phyloP scores from a whole-genome alignment of 2,797 vertebrate species.

The Leptoclinus maculatus region DNA sequence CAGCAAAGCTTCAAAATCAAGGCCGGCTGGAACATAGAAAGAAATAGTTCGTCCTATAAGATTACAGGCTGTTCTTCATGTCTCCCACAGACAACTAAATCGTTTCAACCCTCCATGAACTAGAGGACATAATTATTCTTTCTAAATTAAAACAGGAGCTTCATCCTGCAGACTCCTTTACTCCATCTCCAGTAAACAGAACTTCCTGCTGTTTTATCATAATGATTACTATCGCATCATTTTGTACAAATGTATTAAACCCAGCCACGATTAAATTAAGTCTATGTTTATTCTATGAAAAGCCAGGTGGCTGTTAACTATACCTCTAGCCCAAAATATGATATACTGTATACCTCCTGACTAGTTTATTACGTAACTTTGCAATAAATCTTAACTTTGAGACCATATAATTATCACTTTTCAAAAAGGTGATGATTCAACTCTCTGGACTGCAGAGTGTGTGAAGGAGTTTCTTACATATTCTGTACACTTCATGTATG shows the following conservation, averaged over 20 bases:
- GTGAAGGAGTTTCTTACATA: background rate
- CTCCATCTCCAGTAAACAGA: background rate
- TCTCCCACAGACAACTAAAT: background rate
- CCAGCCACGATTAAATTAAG: background rate
- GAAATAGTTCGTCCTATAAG: background rate
- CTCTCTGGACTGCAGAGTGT: background rate
- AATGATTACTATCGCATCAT: background rate
- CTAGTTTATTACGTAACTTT: background rate
- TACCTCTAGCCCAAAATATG: background rate
- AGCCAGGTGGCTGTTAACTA: background rate
- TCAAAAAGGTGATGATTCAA: background rate
- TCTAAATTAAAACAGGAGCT: background rate
- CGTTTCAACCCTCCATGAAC: background rate
- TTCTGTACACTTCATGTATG: background rate
- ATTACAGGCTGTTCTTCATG: background rate
- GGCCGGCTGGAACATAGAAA: slow-evolving; percentile 81
- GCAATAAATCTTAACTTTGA: background rate
- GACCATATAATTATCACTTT: background rate
- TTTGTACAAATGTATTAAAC: background rate
- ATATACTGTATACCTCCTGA: background rate
- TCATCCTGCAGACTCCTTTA: background rate
- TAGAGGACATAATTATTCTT: background rate
- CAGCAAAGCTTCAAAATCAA: slow-evolving; percentile 93
- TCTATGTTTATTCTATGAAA: background rate
- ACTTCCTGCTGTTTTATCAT: background rate